Conservation (phyloP, 1,140 invertebrate species). For the Danaus plexippus region DNA sequence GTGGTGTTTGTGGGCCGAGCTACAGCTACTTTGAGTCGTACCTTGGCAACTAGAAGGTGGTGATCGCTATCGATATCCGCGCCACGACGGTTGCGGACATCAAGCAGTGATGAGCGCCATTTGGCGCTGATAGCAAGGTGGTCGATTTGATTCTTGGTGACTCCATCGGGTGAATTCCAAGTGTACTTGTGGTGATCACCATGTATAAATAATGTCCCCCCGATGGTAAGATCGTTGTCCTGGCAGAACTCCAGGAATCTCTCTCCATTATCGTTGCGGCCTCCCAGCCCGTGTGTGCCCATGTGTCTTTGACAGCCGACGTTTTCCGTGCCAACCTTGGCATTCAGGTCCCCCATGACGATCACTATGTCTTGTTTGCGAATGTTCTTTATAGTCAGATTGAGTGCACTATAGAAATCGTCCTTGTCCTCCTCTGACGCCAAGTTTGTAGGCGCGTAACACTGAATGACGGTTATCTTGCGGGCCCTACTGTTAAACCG, state of each 20-base stretch:
- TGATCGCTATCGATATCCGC: slow-evolving; percentile 20
- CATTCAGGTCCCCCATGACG: slow-evolving; percentile 17
- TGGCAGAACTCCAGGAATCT: slow-evolving; percentile 20
- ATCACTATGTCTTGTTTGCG: slow-evolving; percentile 14
- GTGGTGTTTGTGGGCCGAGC: too few species aligned
- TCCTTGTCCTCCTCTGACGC: slow-evolving; percentile 8
- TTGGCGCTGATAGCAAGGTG: not conserved
- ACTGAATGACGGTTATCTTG: slow-evolving; percentile 16
- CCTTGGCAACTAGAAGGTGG: slow-evolving; percentile 12
- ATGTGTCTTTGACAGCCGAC: too few species aligned
- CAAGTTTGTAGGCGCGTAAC: slow-evolving; percentile 9
- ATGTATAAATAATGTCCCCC: slow-evolving; percentile 22
- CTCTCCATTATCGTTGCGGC: slow-evolving; percentile 18
- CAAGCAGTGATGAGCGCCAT: slow-evolving; percentile 14
- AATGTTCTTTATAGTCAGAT: slow-evolving; percentile 6
- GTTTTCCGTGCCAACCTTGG: too few species aligned
- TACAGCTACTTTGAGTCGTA: slow-evolving; percentile 10
- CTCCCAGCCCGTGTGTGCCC: slow-evolving; percentile 11
- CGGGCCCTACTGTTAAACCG: slow-evolving; percentile 17
- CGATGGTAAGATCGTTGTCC: slow-evolving; percentile 16
- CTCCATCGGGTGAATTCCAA: slow-evolving; percentile 15
- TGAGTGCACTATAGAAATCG: slow-evolving; percentile 14
- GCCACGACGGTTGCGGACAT: slow-evolving; percentile 18
- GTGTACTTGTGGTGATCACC: slow-evolving; percentile 8
- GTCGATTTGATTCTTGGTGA: too few species aligned